Evolutionary conservation across 2,797 vertebrate genomes (phyloP).

Genomic region (Syngnathus acus): DNA sequence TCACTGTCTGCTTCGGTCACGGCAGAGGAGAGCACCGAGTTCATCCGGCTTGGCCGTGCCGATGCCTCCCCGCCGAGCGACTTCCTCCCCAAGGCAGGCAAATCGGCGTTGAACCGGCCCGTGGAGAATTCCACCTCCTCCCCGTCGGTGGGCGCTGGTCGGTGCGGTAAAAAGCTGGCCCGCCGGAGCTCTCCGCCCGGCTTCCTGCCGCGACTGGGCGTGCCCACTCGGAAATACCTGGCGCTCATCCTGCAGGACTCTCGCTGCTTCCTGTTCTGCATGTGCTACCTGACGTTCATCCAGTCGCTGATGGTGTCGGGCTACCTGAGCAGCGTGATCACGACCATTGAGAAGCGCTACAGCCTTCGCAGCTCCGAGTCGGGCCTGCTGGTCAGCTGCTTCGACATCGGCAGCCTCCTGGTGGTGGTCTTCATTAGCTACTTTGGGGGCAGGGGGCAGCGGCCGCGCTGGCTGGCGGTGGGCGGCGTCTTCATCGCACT

Average conservation of each 20-base stretch:
- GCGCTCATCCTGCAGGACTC: constrained; percentile 78
- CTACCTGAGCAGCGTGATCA: constrained; percentile 98
- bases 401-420: constrained; percentile 92
- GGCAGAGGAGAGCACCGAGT: constrained; percentile 42
- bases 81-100: constrained; percentile 39
- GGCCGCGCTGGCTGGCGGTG: constrained; percentile 90
- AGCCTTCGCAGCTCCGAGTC: constrained; percentile 93
- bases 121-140: constrained; percentile 36
- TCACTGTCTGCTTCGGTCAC: constrained; percentile 46
- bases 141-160: constrained; percentile 11
- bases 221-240: constrained; percentile 71
- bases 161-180: constrained; percentile 25
- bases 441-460: constrained; percentile 87
- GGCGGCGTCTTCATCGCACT: constrained; percentile 87
- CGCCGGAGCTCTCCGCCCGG: constrained; percentile 40
- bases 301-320: constrained; percentile 98
- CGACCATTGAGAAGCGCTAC: constrained; percentile 96
- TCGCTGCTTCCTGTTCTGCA: constrained; percentile 91
- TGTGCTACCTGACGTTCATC: constrained; percentile 97
- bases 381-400: constrained; percentile 95
- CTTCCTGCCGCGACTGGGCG: constrained; percentile 35
- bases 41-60: constrained; percentile 39
- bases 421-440: constrained; percentile 98
- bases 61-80: constrained; percentile 26
- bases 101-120: constrained; percentile 52